phyloP scores from a whole-genome alignment of 1,140 invertebrate species.

The Holotrichia oblita region DNA sequence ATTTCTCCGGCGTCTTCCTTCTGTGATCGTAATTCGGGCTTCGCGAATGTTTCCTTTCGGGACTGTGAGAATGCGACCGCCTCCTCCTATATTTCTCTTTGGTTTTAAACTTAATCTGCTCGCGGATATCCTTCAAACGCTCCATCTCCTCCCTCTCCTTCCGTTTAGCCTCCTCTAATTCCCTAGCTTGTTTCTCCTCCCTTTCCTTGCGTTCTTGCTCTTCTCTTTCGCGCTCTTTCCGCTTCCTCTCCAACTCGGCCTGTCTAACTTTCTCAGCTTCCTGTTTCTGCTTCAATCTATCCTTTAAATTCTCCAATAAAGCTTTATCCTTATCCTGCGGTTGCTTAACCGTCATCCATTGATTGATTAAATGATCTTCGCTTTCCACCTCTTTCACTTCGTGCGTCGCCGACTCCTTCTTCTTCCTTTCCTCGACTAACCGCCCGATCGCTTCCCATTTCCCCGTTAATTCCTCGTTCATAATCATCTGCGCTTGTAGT shows the following conservation, averaged over 20 bases:
- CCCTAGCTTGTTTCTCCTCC: constrained; percentile 60
- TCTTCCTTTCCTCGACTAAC: constrained; percentile 62
- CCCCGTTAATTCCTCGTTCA: constrained; percentile 62
- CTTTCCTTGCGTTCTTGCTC: constrained; percentile 56
- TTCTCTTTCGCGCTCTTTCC: constrained; percentile 62
- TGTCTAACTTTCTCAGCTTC: constrained; percentile 63
- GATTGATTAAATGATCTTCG: constrained; percentile 66
- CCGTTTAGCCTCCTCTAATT: constrained; percentile 58
- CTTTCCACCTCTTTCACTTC: constrained; percentile 53
- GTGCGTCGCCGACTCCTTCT: constrained; percentile 53
- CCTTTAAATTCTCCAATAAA: constrained; percentile 69
- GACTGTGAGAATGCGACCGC: constrained; percentile 46
- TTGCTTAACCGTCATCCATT: constrained; percentile 70
- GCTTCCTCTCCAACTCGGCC: constrained; percentile 63
- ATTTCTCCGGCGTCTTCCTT: constrained; percentile 40
- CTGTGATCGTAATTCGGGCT: constrained; percentile 47
- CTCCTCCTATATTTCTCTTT: constrained; percentile 47
- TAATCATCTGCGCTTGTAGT: constrained; percentile 62
- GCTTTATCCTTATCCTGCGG: constrained; percentile 68
- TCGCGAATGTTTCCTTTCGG: constrained; percentile 43
- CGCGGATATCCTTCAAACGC: constrained; percentile 55
- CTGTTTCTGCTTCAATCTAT: constrained; percentile 61
- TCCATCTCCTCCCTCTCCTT: constrained; percentile 58
- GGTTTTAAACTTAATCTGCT: constrained; percentile 55
- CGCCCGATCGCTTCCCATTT: constrained; percentile 58